Percentiles rank a stretch among this genome's conserved stretches.
Conservation (phyloP, 2,797 vertebrate genomes). For the Kryptolebias ocellatus region DNA sequence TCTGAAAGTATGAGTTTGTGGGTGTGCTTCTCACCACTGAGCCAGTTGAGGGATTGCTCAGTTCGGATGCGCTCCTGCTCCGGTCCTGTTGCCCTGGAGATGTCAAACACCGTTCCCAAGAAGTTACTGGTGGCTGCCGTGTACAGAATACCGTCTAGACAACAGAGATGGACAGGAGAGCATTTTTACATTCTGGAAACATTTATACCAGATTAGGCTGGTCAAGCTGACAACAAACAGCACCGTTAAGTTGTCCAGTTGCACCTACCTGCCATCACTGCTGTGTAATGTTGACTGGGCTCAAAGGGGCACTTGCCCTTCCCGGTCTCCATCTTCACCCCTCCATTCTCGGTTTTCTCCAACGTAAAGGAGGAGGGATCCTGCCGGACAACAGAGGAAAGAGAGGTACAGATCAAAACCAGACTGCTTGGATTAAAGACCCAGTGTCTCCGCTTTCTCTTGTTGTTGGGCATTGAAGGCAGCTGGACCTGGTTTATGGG, state of each 20-base stretch:
- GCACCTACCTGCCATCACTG: slow-evolving; percentile 87
- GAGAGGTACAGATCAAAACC: not conserved
- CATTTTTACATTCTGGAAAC: not conserved
- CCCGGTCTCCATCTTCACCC: slow-evolving; percentile 83
- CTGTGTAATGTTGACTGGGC: slow-evolving; percentile 88
- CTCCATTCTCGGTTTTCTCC: slow-evolving; percentile 76
- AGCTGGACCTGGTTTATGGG: too few relatives aligned
- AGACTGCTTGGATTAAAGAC: not conserved
- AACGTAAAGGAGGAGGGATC: slow-evolving; percentile 81
- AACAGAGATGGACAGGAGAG: not conserved
- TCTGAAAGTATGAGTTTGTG: not conserved
- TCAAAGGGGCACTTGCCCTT: slow-evolving; percentile 92
- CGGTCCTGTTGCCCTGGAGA: slow-evolving; percentile 84
- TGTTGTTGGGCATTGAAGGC: too few relatives aligned
- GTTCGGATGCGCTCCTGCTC: slow-evolving; percentile 86
- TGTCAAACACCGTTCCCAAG: slow-evolving; percentile 88
- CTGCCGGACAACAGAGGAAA: slow-evolving; percentile 67
- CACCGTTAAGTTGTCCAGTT: not conserved
- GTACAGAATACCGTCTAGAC: slow-evolving; percentile 84
- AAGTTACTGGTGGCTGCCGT: slow-evolving; percentile 90
- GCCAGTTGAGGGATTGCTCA: slow-evolving; percentile 86
- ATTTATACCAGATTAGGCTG: not conserved
- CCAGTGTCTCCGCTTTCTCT: too few relatives aligned
- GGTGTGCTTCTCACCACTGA: slow-evolving; percentile 82
- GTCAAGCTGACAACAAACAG: not conserved